These are phyloP conservation scores for Oscheius sp. DNA, from an alignment of 2,888 invertebrate genomes.

Conservation along the genomic window DNA sequence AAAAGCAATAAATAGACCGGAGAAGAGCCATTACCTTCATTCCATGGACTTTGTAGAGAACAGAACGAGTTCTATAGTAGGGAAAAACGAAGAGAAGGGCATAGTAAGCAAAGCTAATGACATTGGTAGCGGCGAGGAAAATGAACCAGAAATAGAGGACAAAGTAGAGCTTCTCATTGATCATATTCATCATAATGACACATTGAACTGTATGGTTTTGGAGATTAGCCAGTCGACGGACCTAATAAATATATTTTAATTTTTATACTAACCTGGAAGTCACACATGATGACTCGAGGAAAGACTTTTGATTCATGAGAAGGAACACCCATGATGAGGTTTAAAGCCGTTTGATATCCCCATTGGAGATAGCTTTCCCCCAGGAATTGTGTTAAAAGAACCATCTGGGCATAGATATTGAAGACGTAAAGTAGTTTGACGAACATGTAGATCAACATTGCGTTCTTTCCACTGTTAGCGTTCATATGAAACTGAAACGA, in stretches of 20 bases:
- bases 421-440: constrained; percentile 71
- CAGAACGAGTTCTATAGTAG: constrained; percentile 41
- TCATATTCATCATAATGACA: constrained; percentile 62
- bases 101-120: constrained; percentile 61
- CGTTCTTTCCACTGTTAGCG: constrained; percentile 58
- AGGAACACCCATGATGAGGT: constrained; percentile 51
- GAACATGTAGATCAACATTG: constrained; percentile 70
- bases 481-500: constrained; percentile 21
- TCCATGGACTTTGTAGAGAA: constrained; percentile 32
- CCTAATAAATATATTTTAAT: no score
- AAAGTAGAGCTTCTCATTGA: constrained; percentile 29
- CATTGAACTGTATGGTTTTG: constrained; percentile 62
- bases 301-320: constrained; percentile 72
- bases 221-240: constrained; percentile 53
- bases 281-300: constrained; percentile 72
- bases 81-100: constrained; percentile 50
- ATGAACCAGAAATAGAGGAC: constrained; percentile 39
- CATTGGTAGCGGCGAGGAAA: constrained; percentile 51
- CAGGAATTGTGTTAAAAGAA: constrained; percentile 71
- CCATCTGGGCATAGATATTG: constrained; percentile 71
- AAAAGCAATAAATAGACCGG: not conserved
- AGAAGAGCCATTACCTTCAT: constrained; percentile 19
- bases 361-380: constrained; percentile 64
- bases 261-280: constrained; percentile 61
- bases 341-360: constrained; percentile 52